Base-by-base conservation (phyloP, 2,797 vertebrate species). In the Danio jaintianensis region DNA sequence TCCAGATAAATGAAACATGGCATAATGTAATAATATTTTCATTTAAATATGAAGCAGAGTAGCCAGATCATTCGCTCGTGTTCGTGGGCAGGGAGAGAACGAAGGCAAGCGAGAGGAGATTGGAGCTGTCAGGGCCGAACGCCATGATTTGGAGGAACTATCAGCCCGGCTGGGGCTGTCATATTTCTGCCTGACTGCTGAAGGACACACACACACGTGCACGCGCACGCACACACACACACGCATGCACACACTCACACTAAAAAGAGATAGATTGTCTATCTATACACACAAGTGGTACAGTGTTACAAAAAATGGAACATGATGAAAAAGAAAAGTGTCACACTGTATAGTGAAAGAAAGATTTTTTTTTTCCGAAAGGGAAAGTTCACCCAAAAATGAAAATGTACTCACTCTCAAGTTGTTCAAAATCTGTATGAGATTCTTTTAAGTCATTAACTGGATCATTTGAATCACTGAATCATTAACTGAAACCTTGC, bases 131-230 rank as follows among this genome's bases (percentile, higher is more conserved):
- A 86, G 78, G 82, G 75, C 43, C 81, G 58, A 75, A 70, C 7
- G 78, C 42, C 48, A 82, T 85, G 86, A 85, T 87, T 83, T 85
- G 85, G 85, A 85, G 86, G 79, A 73, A 80, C 83, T 86, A 84
- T 86, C 79, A 85, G 82, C 59, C 47, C 43, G 66, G 73, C 72
- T 83, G 81, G 70, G 72, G 82, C 82, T 67, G 63, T 86, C 83
- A 87, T 86, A 85, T 87, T 87, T 86, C 82, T 83, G 73, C 69
- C 15, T 67, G 79, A 77, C 74, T 80, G 62, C 42, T 48, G 79
- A 86, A 87, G 86, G 84, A 86, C 79, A 83, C 70, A 45, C 45
- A 45, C 47, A 52, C 55, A 59, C 47, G 59, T 20, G 47, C 20
- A 61, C 20, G 67, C 40, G 77, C 52, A 38, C 22, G 20, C 47